These are phyloP conservation scores for Neosilurus mollespiculum DNA, from an alignment of 2,797 vertebrate species.

Conservation along the genomic window DNA sequence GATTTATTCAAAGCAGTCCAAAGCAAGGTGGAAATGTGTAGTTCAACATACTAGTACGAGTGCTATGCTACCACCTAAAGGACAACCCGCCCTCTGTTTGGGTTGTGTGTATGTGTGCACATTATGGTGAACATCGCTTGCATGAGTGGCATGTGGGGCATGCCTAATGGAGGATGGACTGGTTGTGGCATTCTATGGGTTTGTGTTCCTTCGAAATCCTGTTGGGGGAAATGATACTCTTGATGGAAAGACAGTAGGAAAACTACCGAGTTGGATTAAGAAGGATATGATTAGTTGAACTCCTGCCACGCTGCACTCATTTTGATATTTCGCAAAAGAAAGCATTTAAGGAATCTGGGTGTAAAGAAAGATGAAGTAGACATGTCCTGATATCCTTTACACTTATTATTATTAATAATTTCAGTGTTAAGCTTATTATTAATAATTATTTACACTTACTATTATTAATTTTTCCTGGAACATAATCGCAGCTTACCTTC, in stretches of 20 bases:
- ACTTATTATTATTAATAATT: too few species aligned
- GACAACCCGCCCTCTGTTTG: background rate
- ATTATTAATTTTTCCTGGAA: background rate
- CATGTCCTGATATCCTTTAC: background rate
- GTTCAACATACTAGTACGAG: background rate
- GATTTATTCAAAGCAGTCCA: background rate
- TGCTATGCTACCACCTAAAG: background rate
- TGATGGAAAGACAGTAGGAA: constrained; percentile 13
- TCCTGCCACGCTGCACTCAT: background rate
- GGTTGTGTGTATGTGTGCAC: background rate
- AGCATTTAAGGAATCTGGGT: background rate
- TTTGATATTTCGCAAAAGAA: background rate
- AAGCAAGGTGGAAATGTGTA: background rate
- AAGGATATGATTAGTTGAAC: background rate
- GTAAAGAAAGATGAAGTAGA: background rate
- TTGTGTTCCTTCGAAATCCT: background rate
- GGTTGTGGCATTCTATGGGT: background rate
- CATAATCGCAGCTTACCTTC: background rate
- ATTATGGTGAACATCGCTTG: constrained; percentile 18
- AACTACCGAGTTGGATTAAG: background rate
- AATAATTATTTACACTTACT: too few species aligned
- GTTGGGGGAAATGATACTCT: background rate
- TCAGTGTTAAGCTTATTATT: too few species aligned
- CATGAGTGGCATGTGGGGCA: constrained; percentile 24
- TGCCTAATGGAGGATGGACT: background rate